Evolutionary conservation across 2,888 invertebrate genomes (phyloP), one percentile per base, ranked within the genome.

Genomic region (Sialis lutaria): DNA sequence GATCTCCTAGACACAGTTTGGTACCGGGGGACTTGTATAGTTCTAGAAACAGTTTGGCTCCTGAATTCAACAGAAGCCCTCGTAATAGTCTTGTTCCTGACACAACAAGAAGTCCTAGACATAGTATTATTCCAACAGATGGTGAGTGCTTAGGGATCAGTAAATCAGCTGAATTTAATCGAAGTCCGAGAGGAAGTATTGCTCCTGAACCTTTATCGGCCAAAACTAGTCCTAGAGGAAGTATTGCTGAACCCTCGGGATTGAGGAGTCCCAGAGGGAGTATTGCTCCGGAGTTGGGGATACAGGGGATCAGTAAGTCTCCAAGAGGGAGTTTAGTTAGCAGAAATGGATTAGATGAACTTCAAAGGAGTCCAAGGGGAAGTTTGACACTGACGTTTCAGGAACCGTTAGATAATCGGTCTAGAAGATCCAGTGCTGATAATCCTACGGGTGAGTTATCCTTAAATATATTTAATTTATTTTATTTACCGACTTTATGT

Each of bases 11-110:
- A 45, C 75, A 77, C 55, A 78, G 78, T 10, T 68, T 79, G 44
- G 69, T 75, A 32, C 77, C 79, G 22, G 79, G 78, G 42, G 64
- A 63, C 42, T 63, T 61, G 48, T 57, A 58, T 37, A 73, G 72
- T 53, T 69, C 68, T 8, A 64, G 75, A 51, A 73, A 73, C 51
- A 73, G 69, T 49, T 60, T 76, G 46, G 62, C 69, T 2, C 75
- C 74, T 5, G 65, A 63, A 40, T 51, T 53, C 1, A 56, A 54
- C 48, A 54, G 67, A 41, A 60, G 60, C 45, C 70, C 75, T 1
- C 67, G 80, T 53, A 76, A 77, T 52, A 76, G 75, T 53, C 62
- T 80, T 52, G 71, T 73, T 4, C 77, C 78, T 1, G 74, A 74
- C 34, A 63, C 68, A 55, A 9, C n/a, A 2, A 13, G 30, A 6